These are phyloP conservation scores for Malachius bipustulatus DNA, from an alignment of 2,888 invertebrate species.

Conservation along the genomic window DNA sequence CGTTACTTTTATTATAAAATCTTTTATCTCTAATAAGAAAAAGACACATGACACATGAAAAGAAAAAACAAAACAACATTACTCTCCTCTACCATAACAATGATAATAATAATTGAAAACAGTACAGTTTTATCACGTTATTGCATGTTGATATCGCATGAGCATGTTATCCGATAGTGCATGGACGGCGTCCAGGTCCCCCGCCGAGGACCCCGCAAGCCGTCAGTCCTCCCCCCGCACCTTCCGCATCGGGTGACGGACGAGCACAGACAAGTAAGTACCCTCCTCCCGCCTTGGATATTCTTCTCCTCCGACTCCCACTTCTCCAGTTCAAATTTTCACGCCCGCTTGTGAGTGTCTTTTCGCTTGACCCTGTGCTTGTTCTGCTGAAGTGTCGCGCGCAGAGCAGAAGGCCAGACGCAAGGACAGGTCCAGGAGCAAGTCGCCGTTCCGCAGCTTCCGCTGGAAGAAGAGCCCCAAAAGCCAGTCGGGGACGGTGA, in stretches of 20 bases:
- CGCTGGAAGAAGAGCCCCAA: constrained; percentile 74
- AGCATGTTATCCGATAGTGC: constrained; percentile 33
- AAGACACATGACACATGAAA: no score
- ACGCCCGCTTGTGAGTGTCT: constrained; percentile 17
- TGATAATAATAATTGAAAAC: constrained; percentile 1
- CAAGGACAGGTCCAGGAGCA: constrained; percentile 80
- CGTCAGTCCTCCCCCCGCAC: no score
- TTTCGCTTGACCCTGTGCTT: constrained; percentile 23
- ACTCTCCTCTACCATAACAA: no score
- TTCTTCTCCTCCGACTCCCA: no score
- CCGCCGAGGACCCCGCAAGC: no score
- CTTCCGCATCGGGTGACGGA: no score
- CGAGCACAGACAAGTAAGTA: constrained; percentile 17
- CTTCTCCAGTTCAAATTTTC: no score
- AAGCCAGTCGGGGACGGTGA: constrained; percentile 51
- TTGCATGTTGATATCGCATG: constrained; percentile 29
- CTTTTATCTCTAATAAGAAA: no score
- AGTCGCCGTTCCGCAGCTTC: constrained; percentile 89
- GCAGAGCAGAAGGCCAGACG: constrained; percentile 34
- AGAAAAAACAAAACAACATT: no score
- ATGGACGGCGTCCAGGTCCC: constrained; percentile 31
- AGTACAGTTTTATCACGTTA: background rate
- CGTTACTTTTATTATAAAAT: no score
- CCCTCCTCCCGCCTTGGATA: no score
- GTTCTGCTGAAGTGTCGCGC: constrained; percentile 29